A percentile compares a stretch with the other conserved stretches of the same genome.
Conservation (phyloP, 2,888 invertebrate genomes). For the Linnaemya vulpina region DNA sequence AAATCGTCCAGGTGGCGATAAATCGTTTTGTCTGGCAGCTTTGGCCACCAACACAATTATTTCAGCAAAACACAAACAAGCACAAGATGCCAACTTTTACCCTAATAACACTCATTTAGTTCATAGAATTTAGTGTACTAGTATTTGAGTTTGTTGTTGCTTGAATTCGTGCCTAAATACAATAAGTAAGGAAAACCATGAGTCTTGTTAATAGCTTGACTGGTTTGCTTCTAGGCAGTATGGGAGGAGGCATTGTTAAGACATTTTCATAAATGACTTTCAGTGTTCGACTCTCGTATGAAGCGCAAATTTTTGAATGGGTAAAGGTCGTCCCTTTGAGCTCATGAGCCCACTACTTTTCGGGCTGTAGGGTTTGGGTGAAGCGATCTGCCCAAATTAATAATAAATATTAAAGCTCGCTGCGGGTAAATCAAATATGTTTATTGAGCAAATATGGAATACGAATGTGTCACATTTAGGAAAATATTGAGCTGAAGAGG, state of each 20-base stretch:
- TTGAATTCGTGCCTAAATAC: constrained; percentile 78
- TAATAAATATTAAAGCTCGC: not conserved
- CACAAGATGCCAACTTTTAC: not conserved
- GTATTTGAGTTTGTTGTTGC: constrained; percentile 1
- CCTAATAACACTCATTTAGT: constrained; percentile 65
- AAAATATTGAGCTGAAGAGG: too few species aligned
- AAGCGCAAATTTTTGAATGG: constrained; percentile 81
- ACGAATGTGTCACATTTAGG: too few species aligned
- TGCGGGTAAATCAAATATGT: too few species aligned
- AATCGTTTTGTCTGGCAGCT: not conserved
- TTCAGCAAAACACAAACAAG: not conserved
- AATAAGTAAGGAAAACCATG: constrained; percentile 82
- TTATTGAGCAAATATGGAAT: too few species aligned
- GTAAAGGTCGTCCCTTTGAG: constrained; percentile 80
- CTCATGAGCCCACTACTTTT: constrained; percentile 78
- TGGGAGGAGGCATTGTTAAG: constrained; percentile 46
- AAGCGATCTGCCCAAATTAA: constrained; percentile 79
- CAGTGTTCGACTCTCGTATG: constrained; percentile 71
- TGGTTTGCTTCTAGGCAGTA: constrained; percentile 79
- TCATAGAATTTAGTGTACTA: constrained; percentile 16
- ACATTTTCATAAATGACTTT: not conserved
- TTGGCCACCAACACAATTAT: not conserved
- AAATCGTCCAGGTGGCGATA: not conserved
- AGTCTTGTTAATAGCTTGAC: constrained; percentile 80
- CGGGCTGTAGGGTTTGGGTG: constrained; percentile 78